Evolutionary conservation across 2,797 vertebrate species (phyloP).

Genomic region (Siniperca undulata): DNA sequence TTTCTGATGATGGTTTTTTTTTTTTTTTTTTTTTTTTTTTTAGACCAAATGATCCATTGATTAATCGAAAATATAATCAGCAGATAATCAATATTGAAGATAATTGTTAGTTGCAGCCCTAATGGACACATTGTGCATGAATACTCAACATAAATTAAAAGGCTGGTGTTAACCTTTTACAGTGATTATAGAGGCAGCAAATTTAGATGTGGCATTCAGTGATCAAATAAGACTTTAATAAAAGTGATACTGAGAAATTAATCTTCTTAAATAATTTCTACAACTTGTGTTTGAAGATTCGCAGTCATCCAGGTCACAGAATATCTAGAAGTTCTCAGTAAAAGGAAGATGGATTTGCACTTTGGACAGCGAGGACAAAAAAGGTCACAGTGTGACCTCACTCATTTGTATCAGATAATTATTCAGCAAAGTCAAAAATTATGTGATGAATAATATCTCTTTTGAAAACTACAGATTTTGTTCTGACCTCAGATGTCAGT

Average conservation of each 20-base stretch:
- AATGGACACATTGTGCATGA: background rate
- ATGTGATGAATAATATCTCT: constrained; percentile 5
- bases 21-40: too few relatives aligned
- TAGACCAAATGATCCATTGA: background rate
- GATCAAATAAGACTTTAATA: background rate
- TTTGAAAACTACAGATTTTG: background rate
- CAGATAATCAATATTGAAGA: background rate
- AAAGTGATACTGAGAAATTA: background rate
- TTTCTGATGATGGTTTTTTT: background rate
- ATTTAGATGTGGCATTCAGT: background rate
- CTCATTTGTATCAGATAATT: constrained; percentile 8
- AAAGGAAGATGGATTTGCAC: constrained; percentile 8
- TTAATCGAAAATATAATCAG: background rate
- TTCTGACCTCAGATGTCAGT: background rate
- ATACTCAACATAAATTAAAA: background rate
- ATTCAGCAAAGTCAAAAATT: constrained; percentile 10
- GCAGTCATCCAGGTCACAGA: background rate
- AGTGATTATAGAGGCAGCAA: background rate
- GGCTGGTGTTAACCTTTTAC: background rate
- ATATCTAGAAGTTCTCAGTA: background rate
- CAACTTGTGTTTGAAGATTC: background rate
- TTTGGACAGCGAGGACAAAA: background rate
- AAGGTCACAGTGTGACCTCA: background rate
- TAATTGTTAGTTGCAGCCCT: background rate
- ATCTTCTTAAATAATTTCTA: background rate